Evolutionary conservation across 2,797 vertebrate species (phyloP).

Genomic region (Pipistrellus pipistrellus): DNA sequence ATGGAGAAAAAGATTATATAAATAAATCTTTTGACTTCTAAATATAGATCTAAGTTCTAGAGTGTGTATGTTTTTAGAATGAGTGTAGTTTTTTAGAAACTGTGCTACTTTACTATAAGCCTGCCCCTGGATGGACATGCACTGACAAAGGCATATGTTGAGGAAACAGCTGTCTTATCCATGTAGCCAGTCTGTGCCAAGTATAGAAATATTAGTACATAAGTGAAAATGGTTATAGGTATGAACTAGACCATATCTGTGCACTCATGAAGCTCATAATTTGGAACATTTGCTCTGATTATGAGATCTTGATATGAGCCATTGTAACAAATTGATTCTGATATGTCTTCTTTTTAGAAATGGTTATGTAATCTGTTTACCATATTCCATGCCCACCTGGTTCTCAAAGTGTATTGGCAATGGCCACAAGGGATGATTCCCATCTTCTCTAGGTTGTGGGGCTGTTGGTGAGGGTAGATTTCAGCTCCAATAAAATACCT

Average conservation of each 20-base stretch:
- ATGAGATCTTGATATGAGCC: not conserved
- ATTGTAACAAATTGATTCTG: no score
- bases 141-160: fast-evolving
- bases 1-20: not conserved
- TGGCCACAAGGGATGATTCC: no score
- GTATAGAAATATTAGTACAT: no score
- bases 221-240: no score
- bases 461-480: no score
- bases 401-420: not conserved
- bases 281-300: no score
- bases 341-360: not conserved
- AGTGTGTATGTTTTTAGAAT: not conserved
- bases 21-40: not conserved
- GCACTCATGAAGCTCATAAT: not conserved
- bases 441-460: not conserved
- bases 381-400: fast-evolving
- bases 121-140: fast-evolving
- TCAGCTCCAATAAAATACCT: not conserved
- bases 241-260: fast-evolving
- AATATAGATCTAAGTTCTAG: not conserved
- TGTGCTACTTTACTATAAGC: fast-evolving
- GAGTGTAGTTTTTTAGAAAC: not conserved
- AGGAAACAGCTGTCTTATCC: no score
- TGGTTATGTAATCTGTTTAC: not conserved
- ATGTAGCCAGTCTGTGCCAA: not conserved